A percentile compares a stretch with the other conserved stretches of the same genome.
Evolutionary conservation across 1,140 invertebrate species (phyloP).

Genomic region (Apocrypta bakeri): DNA sequence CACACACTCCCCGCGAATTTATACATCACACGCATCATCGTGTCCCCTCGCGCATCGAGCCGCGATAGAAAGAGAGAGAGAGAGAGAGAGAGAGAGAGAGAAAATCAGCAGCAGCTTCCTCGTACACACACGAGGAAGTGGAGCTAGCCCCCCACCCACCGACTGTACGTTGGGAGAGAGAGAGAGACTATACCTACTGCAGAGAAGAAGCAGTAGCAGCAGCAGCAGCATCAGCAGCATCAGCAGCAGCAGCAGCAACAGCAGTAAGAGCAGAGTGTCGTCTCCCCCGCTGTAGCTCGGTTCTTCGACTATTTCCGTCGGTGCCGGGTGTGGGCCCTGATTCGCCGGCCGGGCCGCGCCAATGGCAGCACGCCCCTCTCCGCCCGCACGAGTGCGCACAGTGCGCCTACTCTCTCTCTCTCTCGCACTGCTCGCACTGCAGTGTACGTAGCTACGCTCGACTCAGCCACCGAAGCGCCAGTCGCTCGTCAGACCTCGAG

Average conservation of each 20-base stretch:
- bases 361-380: constrained; percentile 26
- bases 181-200: no score
- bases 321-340: constrained; percentile 42
- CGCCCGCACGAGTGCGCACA: constrained; percentile 19
- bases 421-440: not conserved
- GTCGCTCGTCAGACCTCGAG: constrained; percentile 64
- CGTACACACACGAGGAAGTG: constrained; percentile 42
- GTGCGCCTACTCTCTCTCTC: not conserved
- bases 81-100: not conserved
- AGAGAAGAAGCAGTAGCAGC: not conserved
- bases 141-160: not conserved
- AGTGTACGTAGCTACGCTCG: not conserved
- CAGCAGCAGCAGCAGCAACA: no score
- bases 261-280: constrained; percentile 9
- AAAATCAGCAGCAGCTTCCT: not conserved
- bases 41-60: not conserved
- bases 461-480: constrained; percentile 48
- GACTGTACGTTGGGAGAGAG: not conserved
- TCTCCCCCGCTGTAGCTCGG: constrained; percentile 51
- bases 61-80: constrained; percentile 5
- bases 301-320: constrained; percentile 70
- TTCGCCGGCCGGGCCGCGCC: constrained; percentile 30
- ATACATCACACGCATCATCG: constrained; percentile 2
- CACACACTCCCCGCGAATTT: not conserved
- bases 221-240: constrained; percentile 26